Evolutionary conservation across 1,140 invertebrate species (phyloP).

Genomic region (Zaprionus capensis): DNA sequence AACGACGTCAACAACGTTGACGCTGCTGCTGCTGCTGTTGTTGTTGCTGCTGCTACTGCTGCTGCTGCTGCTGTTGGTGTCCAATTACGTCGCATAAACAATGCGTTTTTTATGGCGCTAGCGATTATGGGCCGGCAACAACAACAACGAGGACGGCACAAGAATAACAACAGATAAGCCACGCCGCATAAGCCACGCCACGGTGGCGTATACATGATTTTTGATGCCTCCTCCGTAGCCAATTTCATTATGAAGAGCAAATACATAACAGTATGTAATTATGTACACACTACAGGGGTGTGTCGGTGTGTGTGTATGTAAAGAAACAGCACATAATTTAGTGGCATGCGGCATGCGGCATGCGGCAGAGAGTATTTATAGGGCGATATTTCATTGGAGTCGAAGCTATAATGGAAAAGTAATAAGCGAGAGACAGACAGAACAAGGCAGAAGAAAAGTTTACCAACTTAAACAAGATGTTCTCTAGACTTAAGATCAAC

Average conservation of each 20-base stretch:
- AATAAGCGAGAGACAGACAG: neutral
- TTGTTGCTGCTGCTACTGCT: neutral
- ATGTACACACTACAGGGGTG: constrained; percentile 14
- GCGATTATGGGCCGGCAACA: constrained; percentile 70
- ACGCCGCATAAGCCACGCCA: constrained; percentile 55
- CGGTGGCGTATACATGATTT: constrained; percentile 77
- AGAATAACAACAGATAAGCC: constrained; percentile 68
- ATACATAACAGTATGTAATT: constrained; percentile 31
- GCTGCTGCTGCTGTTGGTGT: constrained; percentile 58
- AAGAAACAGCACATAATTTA: constrained; percentile 6
- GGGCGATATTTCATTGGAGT: neutral
- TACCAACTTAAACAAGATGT: too few relatives aligned
- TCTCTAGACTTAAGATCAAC: neutral
- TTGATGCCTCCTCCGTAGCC: constrained; percentile 57
- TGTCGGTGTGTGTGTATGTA: neutral
- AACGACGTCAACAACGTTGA: constrained; percentile 34
- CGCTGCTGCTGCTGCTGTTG: neutral
- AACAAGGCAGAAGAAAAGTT: neutral
- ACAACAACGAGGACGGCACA: constrained; percentile 34
- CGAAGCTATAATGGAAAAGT: neutral
- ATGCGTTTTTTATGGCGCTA: constrained; percentile 78
- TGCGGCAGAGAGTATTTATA: neutral
- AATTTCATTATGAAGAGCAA: constrained; percentile 45
- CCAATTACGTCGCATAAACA: constrained; percentile 82
- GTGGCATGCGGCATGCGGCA: neutral